Base-by-base conservation (phyloP, 2,888 invertebrate genomes). In the Hydriomena furcata region DNA sequence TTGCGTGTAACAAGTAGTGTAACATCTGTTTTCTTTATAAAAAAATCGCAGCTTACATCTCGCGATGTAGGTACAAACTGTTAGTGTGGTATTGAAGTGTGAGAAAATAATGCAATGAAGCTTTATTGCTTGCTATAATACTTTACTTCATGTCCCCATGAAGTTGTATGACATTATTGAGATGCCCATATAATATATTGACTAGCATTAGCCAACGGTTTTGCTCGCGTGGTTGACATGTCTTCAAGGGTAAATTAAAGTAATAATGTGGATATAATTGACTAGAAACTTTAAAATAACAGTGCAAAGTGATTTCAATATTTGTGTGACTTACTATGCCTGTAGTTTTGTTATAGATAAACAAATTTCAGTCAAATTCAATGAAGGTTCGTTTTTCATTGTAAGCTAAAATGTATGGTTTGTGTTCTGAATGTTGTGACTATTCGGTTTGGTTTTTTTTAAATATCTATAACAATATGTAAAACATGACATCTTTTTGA, bases 271-370 rank as follows among this genome's bases (percentile, higher is more conserved):
- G 37, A 24, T 30, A 32, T 12, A 11, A 13, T 25, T 38, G 31
- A 46, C 25, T 10, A 47, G 23, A 34, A 23, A 45, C 11, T 35
- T 34, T 17, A 21, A 5, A 41, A 41, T 28, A 20, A 35, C 27
- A 27, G 11, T 27, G 43, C 35, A 35, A 32, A 36, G 27, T 45
- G 37, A 27, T 32, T 40, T 7, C 21, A 27, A 40, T 35, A 30
- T 28, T 27, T 20, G 25, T 32, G 41, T 37, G 41, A 21, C 27
- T n/a, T n/a, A n/a, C n/a, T 21, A 8, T 31, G 24, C 31, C 41
- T 43, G 24, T 52, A 38, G 43, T 52, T 46, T 43, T 11, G 37
- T 43, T 10, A 30, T n/a, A 24, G 25, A 24, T 24, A 49, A 52
- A 37, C 43, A 46, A 47, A 47, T 43, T 35, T 7, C 11, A 13